Evolutionary conservation across 2,797 vertebrate species (phyloP), one percentile per base, ranked within the genome.

Genomic region (Buceros bicornis): DNA sequence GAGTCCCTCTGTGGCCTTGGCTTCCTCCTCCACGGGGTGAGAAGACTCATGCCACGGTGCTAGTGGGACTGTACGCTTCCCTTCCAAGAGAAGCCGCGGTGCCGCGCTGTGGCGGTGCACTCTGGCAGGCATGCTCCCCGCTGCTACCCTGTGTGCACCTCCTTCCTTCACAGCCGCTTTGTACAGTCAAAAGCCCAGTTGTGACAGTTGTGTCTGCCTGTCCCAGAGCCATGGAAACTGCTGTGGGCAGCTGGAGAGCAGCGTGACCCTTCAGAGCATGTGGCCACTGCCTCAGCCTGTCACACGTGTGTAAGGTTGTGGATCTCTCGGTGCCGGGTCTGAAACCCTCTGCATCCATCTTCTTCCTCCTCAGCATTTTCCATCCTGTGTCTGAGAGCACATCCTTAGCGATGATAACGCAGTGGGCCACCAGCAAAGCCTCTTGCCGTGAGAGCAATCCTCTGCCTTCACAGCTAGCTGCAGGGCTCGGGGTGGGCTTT

Each of bases 261-360:
- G 28, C 3, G 25, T 48, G 66, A 28, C n/a, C 29, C 31, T 71
- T 42, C 0, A 0, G 65, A 69, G 43, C 0, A 0, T 2, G 0
- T 8, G 61, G 43, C 67, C 4, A 1, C 72, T 66, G 22, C 67
- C 72, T 26, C 66, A 50, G 61, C 20, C 50, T 26, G 6, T 10
- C 0, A 0, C 24, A 11, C 22, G 18, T 5, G 2, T 12, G 18
- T 11, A 33, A 50, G 73, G 69, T 18, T 57, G 21, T 1, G 1
- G 50, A 9, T 14, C 13, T 13, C 19, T 71, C 11, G 4, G 14
- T 51, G 42, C 25, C 35, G 58, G 37, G 13, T 47, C 58, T 28
- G 43, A 31, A 13, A 40, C 28, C 10, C 29, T 26, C 50, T 79
- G 53, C 48, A 85, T 7, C 35, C 53, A n/a, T 47, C 22, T 22